Base-by-base conservation (phyloP, 2,888 invertebrate genomes). In the Griposia aprilina region DNA sequence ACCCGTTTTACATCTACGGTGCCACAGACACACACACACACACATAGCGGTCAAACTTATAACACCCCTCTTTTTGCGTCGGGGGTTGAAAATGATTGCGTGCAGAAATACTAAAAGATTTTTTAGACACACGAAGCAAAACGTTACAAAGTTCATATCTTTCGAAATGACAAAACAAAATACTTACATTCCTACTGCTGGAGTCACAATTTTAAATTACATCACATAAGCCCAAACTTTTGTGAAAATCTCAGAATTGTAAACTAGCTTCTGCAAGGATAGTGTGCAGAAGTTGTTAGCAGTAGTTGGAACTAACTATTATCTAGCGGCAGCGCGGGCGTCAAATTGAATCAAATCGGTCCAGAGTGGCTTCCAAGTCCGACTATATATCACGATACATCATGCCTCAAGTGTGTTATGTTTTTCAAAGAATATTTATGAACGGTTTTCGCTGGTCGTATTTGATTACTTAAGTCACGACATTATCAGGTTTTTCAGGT, bases 331-430 rank as follows among this genome's bases (percentile, higher is more conserved):
- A 45, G 74, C 59, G 77, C 78, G 67, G 75, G 62, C 78, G 74
- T 69, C 82, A 76, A 85, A 86, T 87, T 80, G 80, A 86, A 86
- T 86, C 79, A 74, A 66, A 76, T 57, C 67, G 66, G 59, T 48
- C 11, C 30, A n/a, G 55, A 74, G 65, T 76, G 75, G 63, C 50
- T 70, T 5, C 26, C 41, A 76, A 57, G 30, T 77, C 26, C 45
- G 48, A 15, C 41, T 48, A 6, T 55, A 67, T 26, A 11, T 76
- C 62, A 57, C 36, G n/a, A 62, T 45, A 41, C 41, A 2, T 4
- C 41, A 57, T 70, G 48, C n/a, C 3, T 30, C 30, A 23, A 71
- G 20, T 41, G 23, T 36, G 62, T 48, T 67, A 52, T 48, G 15
- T 8, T 30, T 69, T 59, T 30, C 6, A 59, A 50, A 48, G 7